Percentiles rank a stretch among this genome's conserved stretches.
Conservation (phyloP, 2,113 vertebrate genomes). For the Tyrannus savana region DNA sequence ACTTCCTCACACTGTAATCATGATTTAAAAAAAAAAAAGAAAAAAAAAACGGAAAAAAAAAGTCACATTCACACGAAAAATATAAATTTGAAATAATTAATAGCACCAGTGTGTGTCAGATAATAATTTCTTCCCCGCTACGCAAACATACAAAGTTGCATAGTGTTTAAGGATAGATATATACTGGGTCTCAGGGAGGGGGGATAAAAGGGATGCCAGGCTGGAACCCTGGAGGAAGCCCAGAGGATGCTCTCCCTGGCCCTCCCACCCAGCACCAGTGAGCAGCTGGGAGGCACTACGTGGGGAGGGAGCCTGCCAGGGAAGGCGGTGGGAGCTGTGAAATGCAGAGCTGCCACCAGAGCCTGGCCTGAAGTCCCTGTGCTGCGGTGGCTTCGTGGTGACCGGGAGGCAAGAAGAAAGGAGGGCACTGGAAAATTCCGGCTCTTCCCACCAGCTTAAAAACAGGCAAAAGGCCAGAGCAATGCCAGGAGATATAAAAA, state of each 20-base stretch:
- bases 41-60: not conserved
- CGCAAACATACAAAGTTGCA: constrained; percentile 95
- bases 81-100: constrained; percentile 99
- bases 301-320: constrained; percentile 5
- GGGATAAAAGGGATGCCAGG: constrained; percentile 24
- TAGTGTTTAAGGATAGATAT: constrained; percentile 86
- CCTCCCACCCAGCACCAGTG: not conserved
- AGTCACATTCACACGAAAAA: constrained; percentile 97
- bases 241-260: not conserved
- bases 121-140: constrained; percentile 88
- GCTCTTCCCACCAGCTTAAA: not conserved
- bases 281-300: not conserved
- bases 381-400: not conserved
- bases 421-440: not conserved
- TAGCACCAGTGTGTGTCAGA: constrained; percentile 99
- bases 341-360: constrained; percentile 36
- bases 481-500: not conserved
- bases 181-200: constrained; percentile 61
- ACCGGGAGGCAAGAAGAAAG: not conserved
- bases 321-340: not conserved
- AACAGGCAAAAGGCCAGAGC: not conserved
- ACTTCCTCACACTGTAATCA: constrained; percentile 87
- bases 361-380: constrained; percentile 3
- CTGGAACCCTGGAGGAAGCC: constrained; percentile 43
- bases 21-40: constrained; percentile 77